Conservation (phyloP, 2,888 invertebrate genomes). For the Stenurella melanura region DNA sequence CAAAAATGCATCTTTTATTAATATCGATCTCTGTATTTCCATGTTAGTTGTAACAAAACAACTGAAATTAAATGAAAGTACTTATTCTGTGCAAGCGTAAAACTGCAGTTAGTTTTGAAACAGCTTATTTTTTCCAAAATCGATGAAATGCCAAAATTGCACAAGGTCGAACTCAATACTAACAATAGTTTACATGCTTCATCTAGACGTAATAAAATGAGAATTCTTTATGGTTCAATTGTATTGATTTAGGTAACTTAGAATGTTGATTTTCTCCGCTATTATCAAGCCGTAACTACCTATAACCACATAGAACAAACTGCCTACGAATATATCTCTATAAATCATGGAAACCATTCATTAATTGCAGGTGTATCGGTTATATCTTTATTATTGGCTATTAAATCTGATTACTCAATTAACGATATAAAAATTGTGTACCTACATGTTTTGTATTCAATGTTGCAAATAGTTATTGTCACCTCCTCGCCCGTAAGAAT, state of each 20-base stretch:
- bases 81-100: neutral
- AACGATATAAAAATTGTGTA: too few relatives aligned
- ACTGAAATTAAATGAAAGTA: constrained; percentile 4
- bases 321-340: neutral
- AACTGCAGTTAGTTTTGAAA: constrained; percentile 14
- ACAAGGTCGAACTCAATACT: neutral
- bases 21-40: neutral
- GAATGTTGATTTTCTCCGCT: neutral
- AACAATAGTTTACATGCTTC: neutral
- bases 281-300: neutral
- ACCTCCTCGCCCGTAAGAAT: too few relatives aligned
- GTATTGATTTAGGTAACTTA: neutral
- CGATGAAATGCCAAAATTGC: too few relatives aligned
- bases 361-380: neutral
- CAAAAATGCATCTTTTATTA: neutral
- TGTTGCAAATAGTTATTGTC: too few relatives aligned
- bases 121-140: neutral
- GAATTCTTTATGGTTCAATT: neutral
- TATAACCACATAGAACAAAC: neutral
- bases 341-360: neutral
- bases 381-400: neutral
- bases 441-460: too few relatives aligned
- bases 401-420: neutral
- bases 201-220: neutral
- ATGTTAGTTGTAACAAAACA: neutral